Base-by-base conservation (phyloP, 2,797 vertebrate species). In the Enteromius argenteus region DNA sequence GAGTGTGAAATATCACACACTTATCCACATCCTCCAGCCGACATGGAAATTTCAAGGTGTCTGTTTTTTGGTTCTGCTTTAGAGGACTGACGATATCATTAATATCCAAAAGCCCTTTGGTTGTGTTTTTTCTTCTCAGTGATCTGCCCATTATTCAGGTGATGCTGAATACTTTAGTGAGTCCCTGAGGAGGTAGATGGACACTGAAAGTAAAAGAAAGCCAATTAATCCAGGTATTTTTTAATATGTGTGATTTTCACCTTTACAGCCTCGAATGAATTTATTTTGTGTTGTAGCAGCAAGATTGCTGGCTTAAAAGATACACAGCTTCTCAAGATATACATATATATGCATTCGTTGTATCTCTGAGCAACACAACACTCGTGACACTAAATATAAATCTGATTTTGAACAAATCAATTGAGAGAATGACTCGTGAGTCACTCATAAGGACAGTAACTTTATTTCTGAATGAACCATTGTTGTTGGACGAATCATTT, bases 21-120 rank as follows among this genome's bases (percentile, higher is more conserved):
- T 96, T 97, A 97, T 97, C 96, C 89, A 89, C 49, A 69, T 91
- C 80, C 91, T 81, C 89, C 95, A 95, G 96, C 93, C 90, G 90
- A 95, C 91, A 90, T 91, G 91, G 90, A 90, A 66, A 91, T 92
- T 95, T 93, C 80, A 91, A 91, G 89, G 92, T 92, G 91, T 94
- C 87, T 88, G 56, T 87, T 86, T 93, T 78, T 87, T 90, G 88
- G 92, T 87, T 49, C 62, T 88, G 85, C 0, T 9, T 84, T 88
- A 87, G 86, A 79, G 80, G 83, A 87, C 46, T 75, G 86, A 80
- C 46, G 87, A 78, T 53, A 75, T 84, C 74, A 80, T 74, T 60
- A 80, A 85, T 67, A 62, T 87, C 66, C 23, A 19, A 44, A 30
- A 27, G 30, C 19, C 30, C 73, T 81, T 64, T 88, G 79, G 84